Conservation (phyloP, 1,140 invertebrate genomes). For the Bombus vancouverensis region DNA sequence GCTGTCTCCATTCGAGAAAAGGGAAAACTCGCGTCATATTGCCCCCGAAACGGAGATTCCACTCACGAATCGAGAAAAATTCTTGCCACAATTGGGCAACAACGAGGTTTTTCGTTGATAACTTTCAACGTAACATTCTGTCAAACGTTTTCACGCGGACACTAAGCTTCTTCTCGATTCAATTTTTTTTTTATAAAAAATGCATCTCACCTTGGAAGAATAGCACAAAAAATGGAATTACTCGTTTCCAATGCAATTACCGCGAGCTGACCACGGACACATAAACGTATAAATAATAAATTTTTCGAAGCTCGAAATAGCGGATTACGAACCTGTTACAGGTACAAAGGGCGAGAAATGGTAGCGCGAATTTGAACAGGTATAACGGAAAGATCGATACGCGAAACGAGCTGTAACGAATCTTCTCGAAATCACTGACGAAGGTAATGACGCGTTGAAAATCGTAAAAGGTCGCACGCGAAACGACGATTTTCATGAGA, state of each 20-base stretch:
- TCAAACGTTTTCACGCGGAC: not conserved
- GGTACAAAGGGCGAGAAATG: not conserved
- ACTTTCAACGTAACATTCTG: not conserved
- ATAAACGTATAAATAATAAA: no score
- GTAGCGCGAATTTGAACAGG: not conserved
- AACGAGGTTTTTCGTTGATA: not conserved
- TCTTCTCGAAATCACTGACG: not conserved
- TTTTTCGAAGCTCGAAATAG: not conserved
- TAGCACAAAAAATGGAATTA: no score
- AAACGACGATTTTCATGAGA: not conserved
- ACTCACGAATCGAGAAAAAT: not conserved
- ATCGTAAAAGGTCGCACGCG: not conserved
- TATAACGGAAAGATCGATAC: not conserved
- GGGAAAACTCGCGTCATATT: not conserved
- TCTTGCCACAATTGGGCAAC: not conserved
- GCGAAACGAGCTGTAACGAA: slow-evolving; percentile 4
- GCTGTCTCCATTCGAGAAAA: not conserved
- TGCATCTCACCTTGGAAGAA: no score
- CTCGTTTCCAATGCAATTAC: no score
- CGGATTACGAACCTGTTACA: not conserved
- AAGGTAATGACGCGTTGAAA: not conserved
- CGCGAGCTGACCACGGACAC: no score
- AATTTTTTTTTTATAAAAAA: no score
- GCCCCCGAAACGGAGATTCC: not conserved
- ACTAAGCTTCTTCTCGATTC: no score